Base-by-base conservation (phyloP, 2,888 invertebrate species). In the Metallyticus violacea region DNA sequence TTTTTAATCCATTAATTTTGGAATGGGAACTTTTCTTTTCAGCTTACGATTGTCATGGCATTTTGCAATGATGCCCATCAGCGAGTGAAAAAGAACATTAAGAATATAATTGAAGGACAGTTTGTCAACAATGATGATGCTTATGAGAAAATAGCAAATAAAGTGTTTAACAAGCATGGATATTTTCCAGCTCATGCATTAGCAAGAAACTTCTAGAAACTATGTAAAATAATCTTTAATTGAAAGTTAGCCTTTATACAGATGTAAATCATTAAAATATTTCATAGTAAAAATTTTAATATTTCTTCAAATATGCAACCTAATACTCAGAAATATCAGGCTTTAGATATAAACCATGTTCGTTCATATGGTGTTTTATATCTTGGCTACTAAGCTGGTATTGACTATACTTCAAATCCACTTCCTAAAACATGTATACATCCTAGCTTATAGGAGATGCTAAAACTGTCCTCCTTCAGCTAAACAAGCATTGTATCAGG, bases 151-250 rank as follows among this genome's bases (percentile, higher is more conserved):
- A 91, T 95, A 76, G 93, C 94, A 0, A 92, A 94, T n/a, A 91
- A 92, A 86, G 90, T 94, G 26, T 93, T 94, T 88, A 92, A 94
- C 85, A 92, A 92, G 87, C 93, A 94, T 89, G 93, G 94, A 2
- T 96, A 95, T 90, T 94, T 93, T 88, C 91, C 93, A 0, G 93
- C 93, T 88, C 95, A 96, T 92, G 95, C 96, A 1, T 90, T 96
- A 81, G 92, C 92, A 22, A 93, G 94, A 88, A 92, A 91, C 77
- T 90, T 89, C 40, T 88, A 87, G 40, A 62, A 62, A 3, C 15
- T 62, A 6, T 3, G 40, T 62, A 62, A 62, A 62, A 62, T 62
- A 62, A 22, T 62, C n/a, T n/a, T n/a, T 15, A 15, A 62, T 4
- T 40, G 9, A 9, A 40, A 40, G 7, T 40, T 40, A 15, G 40